These are phyloP conservation scores for Eulemur macaco DNA, from an alignment of 2,113 vertebrate genomes.

Conservation along the genomic window DNA sequence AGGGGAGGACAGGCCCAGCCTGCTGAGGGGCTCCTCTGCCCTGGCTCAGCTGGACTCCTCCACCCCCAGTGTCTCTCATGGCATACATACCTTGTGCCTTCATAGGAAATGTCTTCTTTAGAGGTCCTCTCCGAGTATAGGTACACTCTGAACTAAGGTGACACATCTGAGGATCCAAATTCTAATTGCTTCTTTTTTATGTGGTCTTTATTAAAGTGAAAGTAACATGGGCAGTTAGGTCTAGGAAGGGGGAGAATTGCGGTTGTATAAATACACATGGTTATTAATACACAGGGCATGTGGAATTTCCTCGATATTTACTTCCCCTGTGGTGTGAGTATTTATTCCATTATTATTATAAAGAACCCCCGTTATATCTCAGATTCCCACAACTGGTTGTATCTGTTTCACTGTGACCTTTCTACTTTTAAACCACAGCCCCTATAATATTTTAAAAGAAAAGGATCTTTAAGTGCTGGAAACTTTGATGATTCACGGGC, in stretches of 20 bases:
- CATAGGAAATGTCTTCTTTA: background rate
- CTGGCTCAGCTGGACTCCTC: fast-evolving
- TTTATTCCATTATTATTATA: background rate
- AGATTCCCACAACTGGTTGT: background rate
- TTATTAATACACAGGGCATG: background rate
- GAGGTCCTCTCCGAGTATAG: background rate
- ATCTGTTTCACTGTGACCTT: background rate
- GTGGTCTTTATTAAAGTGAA: background rate
- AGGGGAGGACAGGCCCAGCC: background rate
- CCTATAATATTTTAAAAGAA: background rate
- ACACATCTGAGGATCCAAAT: background rate
- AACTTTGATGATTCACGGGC: background rate
- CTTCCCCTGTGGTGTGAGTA: background rate
- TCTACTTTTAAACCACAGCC: slow-evolving; percentile 6
- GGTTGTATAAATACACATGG: background rate
- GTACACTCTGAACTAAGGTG: background rate
- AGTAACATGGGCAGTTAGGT: background rate
- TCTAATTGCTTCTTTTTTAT: background rate
- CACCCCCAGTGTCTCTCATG: background rate
- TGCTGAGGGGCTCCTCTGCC: background rate
- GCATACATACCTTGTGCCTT: background rate
- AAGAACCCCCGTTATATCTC: background rate
- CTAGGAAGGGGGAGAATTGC: background rate
- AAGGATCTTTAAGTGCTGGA: background rate
- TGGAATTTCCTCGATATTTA: background rate